Evolutionary conservation across 2,797 vertebrate species (phyloP).

Genomic region (Lacerta viridis): DNA sequence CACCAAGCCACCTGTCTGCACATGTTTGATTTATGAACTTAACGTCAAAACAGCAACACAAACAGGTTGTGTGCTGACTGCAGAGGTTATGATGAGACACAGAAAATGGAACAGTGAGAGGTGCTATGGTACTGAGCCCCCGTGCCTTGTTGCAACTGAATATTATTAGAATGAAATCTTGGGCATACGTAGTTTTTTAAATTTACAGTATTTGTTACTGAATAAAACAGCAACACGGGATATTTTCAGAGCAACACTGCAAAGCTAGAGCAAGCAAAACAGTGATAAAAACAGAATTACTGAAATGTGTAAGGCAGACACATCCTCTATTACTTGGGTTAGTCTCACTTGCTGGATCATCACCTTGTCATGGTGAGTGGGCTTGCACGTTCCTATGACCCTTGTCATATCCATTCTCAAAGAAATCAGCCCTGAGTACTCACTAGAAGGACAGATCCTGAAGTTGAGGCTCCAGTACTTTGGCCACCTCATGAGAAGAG

Average conservation of each 20-base stretch:
- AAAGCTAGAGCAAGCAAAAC: not conserved
- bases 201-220: not conserved
- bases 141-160: too few relatives aligned
- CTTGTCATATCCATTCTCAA: too few relatives aligned
- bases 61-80: not conserved
- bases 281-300: not conserved
- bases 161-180: not conserved
- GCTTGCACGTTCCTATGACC: too few relatives aligned
- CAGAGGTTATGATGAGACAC: not conserved
- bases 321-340: too few relatives aligned
- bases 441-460: too few relatives aligned
- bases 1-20: not conserved
- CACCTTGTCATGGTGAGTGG: too few relatives aligned
- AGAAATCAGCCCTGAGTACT: too few relatives aligned
- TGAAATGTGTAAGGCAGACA: not conserved
- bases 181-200: not conserved
- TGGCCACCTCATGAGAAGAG: too few relatives aligned
- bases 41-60: not conserved
- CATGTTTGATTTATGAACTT: not conserved
- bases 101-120: not conserved
- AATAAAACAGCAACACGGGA: not conserved
- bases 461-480: too few relatives aligned
- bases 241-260: not conserved
- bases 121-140: not conserved
- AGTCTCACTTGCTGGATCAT: too few relatives aligned